Base-by-base conservation (phyloP, 2,888 invertebrate species). In the Campoplex capitator region DNA sequence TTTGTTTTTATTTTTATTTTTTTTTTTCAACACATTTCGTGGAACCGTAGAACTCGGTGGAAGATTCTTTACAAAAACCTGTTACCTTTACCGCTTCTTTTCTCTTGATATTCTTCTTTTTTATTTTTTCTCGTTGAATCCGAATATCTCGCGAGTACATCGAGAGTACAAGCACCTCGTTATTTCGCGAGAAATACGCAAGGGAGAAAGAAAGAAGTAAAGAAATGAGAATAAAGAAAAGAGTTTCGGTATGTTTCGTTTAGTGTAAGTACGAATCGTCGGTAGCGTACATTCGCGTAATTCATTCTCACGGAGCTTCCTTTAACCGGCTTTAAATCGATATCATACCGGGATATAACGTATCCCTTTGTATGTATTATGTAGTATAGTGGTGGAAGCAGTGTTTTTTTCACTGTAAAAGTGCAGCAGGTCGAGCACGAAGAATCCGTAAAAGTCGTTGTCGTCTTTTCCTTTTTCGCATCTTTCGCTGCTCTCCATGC, bases 391-490 rank as follows among this genome's bases (percentile, higher is more conserved):
- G 58, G 13, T 58, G 58, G 58, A 9, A 58, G 58, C 28, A 35
- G 18, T 54, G 54, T 45, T 70, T 75, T 75, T 79, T 80, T 48
- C 68, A 54, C 45, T 71, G 78, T 48, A 38, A 83, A 80, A 79
- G 68, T 78, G 38, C 70, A 58, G 54, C 45, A 48, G 73, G 58
- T 67, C 71, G 79, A 56, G 79, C 73, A 65, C 85, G 88, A 87
- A 68, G 92, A 92, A 92, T 90, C 92, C 91, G 84, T 91, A 91
- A 91, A 92, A 92, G 90, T 91, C 88, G 87, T 89, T 73, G 54
- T 83, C 86, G 45, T 79, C 86, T 79, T 67, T 89, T 76, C 87
- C 89, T 88, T 85, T 73, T 35, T 82, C 89, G 9, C 58, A 42
- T 58, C 75, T 62, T 62, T 70, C 28, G 56, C 73, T 70, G 32